Base-by-base conservation (phyloP, 1,140 invertebrate species). In the Drosophila neocordata region DNA sequence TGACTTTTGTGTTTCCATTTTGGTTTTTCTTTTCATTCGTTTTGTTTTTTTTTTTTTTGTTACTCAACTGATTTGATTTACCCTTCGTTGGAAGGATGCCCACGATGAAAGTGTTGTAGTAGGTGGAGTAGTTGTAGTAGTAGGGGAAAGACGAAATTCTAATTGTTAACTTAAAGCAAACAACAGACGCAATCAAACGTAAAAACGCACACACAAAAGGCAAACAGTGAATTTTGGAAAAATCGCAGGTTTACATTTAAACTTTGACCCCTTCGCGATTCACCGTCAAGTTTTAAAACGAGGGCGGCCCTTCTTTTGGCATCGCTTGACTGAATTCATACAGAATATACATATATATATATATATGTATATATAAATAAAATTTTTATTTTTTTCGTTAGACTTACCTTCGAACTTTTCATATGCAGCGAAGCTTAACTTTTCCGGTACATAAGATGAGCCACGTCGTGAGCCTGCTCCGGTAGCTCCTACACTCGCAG, bases 351-450 rank as follows among this genome's bases (percentile, higher is more conserved):
- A 31, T 31, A 31, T 31, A 31, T 31, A 31, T 31, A 31, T 31
- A 31, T 31, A 31, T 31, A 31, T 24, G 4, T 24, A 24, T 24
- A 24, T 24, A 24, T 24, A 24, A 4, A 4, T 24, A 24, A 24
- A 24, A 24, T 24, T 24, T 24, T 4, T 31, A 6, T 57, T 65
- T 78, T 68, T 83, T 55, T 75, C 18, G 59, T 20, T 15, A 77
- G 71, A 85, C 91, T 94, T 93, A 97, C 96, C 97, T 96, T 97
- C 96, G 92, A 97, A 97, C 92, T 96, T 97, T 92, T 97, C 96
- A 88, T 95, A 96, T 41, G 96, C 93, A 89, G 95, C 94, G 92
- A 96, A 96, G 92, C 97, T 95, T 74, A 97, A 92, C 92, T 97
- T 97, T 89, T 97, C 95, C 4, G 96, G 96, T 65, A 96, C 94